Evolutionary conservation across 2,113 vertebrate species (phyloP).

Genomic region (Laticauda laticaudata): DNA sequence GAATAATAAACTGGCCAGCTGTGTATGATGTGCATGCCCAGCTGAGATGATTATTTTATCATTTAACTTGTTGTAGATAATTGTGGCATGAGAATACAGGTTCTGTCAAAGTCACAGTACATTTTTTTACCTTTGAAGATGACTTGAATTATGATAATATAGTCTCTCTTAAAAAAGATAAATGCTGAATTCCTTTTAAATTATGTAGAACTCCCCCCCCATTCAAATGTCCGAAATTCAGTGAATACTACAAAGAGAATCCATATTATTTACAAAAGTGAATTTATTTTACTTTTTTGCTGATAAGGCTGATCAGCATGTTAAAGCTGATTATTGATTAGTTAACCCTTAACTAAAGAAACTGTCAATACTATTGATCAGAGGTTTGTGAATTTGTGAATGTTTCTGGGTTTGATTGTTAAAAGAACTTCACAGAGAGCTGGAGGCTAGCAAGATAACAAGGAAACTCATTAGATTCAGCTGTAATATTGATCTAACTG

Average conservation of each 20-base stretch:
- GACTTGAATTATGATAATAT: background rate
- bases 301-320: slow-evolving; percentile 37
- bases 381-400: background rate
- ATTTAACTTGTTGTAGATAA: background rate
- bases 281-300: background rate
- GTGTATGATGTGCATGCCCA: background rate
- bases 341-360: slow-evolving; percentile 48
- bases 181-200: background rate
- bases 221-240: background rate
- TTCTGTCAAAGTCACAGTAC: background rate
- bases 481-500: slow-evolving; percentile 6
- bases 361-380: slow-evolving; percentile 16
- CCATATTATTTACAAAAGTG: background rate
- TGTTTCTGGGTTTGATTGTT: background rate
- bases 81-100: background rate
- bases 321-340: slow-evolving; percentile 41
- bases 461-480: slow-evolving; percentile 8
- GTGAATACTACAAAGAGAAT: background rate
- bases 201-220: background rate
- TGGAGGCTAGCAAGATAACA: background rate
- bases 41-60: background rate
- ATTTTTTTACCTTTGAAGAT: background rate
- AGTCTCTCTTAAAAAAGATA: background rate
- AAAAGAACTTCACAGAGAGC: background rate
- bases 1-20: background rate